Percentiles rank a stretch among this genome's conserved stretches.
Conservation (phyloP, 2,888 invertebrate genomes). For the Eilema depressum region DNA sequence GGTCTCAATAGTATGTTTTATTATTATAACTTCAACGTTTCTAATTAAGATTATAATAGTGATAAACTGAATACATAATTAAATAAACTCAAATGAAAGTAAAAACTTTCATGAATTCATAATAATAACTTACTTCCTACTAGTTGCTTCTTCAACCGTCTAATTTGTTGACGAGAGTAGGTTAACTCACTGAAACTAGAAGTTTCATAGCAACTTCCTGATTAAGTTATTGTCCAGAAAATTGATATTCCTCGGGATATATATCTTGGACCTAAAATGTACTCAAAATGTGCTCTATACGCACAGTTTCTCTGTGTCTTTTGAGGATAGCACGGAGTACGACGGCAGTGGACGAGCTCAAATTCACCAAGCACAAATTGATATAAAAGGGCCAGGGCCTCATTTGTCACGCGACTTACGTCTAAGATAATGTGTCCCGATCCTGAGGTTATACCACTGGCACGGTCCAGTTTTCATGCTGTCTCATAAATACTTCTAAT, state of each 20-base stretch:
- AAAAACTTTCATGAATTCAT: conserved; percentile 5
- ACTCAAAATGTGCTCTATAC: no score
- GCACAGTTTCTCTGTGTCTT: no score
- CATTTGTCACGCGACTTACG: no score
- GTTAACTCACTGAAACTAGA: not conserved
- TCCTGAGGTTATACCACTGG: no score
- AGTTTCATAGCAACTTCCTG: not conserved
- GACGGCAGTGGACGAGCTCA: no score
- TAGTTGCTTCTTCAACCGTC: not conserved
- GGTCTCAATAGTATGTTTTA: not conserved
- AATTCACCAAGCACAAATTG: no score
- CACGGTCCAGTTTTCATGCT: not conserved
- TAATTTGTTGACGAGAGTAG: not conserved
- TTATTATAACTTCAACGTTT: not conserved
- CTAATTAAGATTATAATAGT: conserved; percentile 7
- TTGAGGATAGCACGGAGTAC: no score
- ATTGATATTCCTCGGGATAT: no score
- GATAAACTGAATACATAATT: conserved; percentile 2
- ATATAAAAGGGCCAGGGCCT: no score
- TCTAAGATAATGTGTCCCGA: no score
- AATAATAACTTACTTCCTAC: not conserved
- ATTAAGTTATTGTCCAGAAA: no score
- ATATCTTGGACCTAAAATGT: no score
- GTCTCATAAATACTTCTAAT: not conserved
- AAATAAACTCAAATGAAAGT: conserved; percentile 10